Percentiles rank a stretch among this genome's conserved stretches.
Conservation (phyloP, 2,113 vertebrate species). For the Willisornis vidua region DNA sequence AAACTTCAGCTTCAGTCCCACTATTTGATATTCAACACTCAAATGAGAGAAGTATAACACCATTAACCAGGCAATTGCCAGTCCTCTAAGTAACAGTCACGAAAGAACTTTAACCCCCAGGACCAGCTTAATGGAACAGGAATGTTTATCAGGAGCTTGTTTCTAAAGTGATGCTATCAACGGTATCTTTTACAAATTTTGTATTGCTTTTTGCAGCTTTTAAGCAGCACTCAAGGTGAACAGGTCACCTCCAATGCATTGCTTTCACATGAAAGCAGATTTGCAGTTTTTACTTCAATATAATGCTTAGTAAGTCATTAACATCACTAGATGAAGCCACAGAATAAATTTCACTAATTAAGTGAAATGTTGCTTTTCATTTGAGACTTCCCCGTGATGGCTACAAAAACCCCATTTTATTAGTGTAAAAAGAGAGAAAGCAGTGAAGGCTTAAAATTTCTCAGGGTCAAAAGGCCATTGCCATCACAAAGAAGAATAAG, state of each 20-base stretch:
- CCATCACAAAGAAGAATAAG: neutral
- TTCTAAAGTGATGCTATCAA: neutral
- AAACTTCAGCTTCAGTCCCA: neutral
- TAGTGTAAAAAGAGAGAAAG: neutral
- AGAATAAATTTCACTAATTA: neutral
- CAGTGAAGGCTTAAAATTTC: neutral
- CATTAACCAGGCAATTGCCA: neutral
- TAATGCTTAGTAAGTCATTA: neutral
- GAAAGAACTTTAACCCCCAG: neutral
- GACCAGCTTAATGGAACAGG: neutral
- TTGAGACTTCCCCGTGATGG: neutral
- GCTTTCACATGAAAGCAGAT: neutral
- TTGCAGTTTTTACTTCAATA: neutral
- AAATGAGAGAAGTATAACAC: neutral
- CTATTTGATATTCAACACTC: neutral
- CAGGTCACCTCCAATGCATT: neutral
- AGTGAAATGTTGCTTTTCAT: neutral
- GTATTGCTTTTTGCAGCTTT: constrained; percentile 19
- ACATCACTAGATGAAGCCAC: neutral
- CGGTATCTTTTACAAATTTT: neutral
- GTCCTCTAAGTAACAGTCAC: neutral
- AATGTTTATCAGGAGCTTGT: neutral
- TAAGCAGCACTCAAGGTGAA: neutral
- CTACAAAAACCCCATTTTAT: neutral
- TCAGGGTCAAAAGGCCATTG: neutral